phyloP scores from a whole-genome alignment of 2,888 invertebrate genomes.

The Archaeoteleia sp. region DNA sequence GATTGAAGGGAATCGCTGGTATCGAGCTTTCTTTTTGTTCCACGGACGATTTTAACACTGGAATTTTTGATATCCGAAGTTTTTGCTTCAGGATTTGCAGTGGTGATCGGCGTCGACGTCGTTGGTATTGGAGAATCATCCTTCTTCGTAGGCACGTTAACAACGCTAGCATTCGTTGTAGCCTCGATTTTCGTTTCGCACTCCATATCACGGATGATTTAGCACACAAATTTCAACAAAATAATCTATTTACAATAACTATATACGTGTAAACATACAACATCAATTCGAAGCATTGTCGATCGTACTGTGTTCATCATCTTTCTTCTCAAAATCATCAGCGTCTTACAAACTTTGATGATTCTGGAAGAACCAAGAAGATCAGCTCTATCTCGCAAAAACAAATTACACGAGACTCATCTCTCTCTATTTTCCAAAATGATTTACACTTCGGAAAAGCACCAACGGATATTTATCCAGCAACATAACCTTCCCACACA shows the following conservation, averaged over 20 bases:
- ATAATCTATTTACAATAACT: too few species aligned
- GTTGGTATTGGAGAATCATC: constrained; percentile 22
- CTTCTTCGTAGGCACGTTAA: constrained; percentile 2
- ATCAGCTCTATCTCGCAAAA: too few species aligned
- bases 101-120: constrained; percentile 6
- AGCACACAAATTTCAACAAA: not conserved
- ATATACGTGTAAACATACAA: too few species aligned
- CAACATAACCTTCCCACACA: not conserved
- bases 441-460: not conserved
- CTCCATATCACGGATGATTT: constrained; percentile 12
- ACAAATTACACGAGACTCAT: too few species aligned
- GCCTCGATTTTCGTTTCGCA: constrained; percentile 14
- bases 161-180: not conserved
- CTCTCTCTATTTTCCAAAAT: too few species aligned
- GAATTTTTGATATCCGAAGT: constrained; percentile 28
- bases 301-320: too few species aligned
- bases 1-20: constrained; percentile 58
- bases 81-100: constrained; percentile 9
- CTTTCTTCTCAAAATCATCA: too few species aligned
- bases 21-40: constrained; percentile 68
- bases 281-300: too few species aligned
- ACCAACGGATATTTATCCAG: not conserved
- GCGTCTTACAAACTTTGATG: too few species aligned
- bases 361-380: too few species aligned
- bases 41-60: constrained; percentile 66